Evolutionary conservation across 2,888 invertebrate genomes (phyloP).

Genomic region (Acanthoscelides obtectus): DNA sequence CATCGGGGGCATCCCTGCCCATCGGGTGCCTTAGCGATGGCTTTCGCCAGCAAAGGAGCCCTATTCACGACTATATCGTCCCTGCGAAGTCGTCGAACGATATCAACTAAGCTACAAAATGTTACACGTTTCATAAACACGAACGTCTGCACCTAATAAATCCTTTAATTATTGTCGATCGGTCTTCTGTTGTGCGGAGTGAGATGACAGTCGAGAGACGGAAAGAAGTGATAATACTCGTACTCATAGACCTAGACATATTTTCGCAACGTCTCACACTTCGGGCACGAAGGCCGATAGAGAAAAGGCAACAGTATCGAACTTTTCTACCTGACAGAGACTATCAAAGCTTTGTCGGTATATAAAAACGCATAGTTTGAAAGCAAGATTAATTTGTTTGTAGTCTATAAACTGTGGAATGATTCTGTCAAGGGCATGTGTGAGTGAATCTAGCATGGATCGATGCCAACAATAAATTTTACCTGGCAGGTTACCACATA

Average conservation of each 20-base stretch:
- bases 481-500: not conserved
- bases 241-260: not conserved
- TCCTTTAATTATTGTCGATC: too few species aligned
- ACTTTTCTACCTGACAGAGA: too few species aligned
- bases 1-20: constrained; percentile 86
- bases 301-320: too few species aligned
- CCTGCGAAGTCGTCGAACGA: constrained; percentile 21
- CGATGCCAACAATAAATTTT: too few species aligned
- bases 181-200: not conserved
- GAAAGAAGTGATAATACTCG: not conserved
- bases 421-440: not conserved
- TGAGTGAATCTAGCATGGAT: too few species aligned
- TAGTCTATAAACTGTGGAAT: not conserved
- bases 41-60: constrained; percentile 50
- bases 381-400: too few species aligned
- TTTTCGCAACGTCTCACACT: too few species aligned
- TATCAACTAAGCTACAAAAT: not conserved
- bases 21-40: constrained; percentile 76
- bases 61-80: constrained; percentile 31
- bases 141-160: not conserved
- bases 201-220: not conserved
- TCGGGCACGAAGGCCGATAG: too few species aligned
- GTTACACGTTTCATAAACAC: not conserved
- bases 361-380: too few species aligned
- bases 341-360: too few species aligned